A percentile compares a stretch with the other conserved stretches of the same genome.
These are phyloP conservation scores for Anguilla megastoma DNA, from an alignment of 2,797 vertebrate genomes.

Conservation along the genomic window DNA sequence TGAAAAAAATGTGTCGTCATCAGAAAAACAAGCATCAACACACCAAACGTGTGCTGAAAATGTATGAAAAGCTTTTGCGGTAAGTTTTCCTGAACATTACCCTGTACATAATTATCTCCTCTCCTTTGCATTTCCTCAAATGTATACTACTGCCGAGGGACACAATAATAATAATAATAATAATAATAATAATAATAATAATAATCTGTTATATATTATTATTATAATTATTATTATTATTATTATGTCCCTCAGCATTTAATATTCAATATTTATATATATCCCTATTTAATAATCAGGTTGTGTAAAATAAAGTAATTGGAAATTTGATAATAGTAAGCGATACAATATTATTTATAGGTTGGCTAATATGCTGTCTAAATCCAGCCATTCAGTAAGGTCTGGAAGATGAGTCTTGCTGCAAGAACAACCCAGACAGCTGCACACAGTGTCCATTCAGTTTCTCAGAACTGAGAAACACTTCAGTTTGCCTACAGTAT, in stretches of 20 bases:
- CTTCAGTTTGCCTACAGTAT: background rate
- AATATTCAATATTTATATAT: background rate
- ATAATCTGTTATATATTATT: too few relatives aligned
- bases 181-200: too few relatives aligned
- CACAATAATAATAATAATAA: too few relatives aligned
- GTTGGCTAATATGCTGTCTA: background rate
- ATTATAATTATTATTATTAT: background rate
- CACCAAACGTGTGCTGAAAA: background rate
- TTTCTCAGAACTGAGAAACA: conserved; percentile 1
- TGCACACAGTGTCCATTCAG: background rate
- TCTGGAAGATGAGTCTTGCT: background rate
- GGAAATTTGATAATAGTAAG: background rate
- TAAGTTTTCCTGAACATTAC: background rate
- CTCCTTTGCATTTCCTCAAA: background rate
- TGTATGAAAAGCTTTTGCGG: background rate
- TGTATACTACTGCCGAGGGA: background rate
- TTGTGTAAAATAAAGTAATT: background rate
- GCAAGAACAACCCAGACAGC: background rate
- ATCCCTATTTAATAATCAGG: background rate
- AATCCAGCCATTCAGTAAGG: background rate
- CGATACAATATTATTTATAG: background rate
- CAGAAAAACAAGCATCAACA: background rate
- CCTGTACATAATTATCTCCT: background rate
- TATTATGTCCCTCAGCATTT: background rate
- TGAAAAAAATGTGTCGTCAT: background rate